Base-by-base conservation (phyloP, 2,113 vertebrate genomes). In the Numenius arquata region DNA sequence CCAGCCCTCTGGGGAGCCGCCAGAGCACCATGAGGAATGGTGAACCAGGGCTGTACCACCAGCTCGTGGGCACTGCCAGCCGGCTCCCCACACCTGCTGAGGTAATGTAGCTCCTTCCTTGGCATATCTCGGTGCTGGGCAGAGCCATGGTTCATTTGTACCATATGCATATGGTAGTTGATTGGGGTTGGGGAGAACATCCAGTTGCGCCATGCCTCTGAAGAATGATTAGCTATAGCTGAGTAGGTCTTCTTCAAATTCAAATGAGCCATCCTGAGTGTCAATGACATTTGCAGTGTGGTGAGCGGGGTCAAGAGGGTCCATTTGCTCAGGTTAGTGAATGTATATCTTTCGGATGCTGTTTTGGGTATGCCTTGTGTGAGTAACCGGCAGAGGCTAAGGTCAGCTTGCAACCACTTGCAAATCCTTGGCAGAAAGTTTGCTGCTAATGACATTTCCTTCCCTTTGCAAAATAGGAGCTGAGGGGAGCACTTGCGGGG, bases 21-120 rank as follows among this genome's bases (percentile, higher is more conserved):
- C 98, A 98, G 93, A 98, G 97, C 87, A 98, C 98, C 9, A 96
- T 98, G 76, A 96, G 96, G 82, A 98, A 96, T 59, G 97, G 98
- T 38, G 98, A 98, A 68, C 97, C 98, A 0, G 97, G 96, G 62
- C 79, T 98, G 65, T 98, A 98, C 94, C 98, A 98, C 80, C 98
- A 98, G 95, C 97, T 97, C 3, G 66, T 97, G 93, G 97, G 98
- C 88, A 98, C 97, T 0, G 62, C 97, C 93, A 97, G 92, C 95
- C 77, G 96, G 87, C 96, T 97, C 59, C 96, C 97, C 3, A 95
- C 90, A 8, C 97, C 97, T 86, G 85, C 93, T 0, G 95, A 98
- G 98, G 98, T 98, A 98, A 98, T 11, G 89, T 96, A 96, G 85
- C 76, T 83, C 36, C 58, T 85, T 95, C 71, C 76, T 71, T 52